A percentile compares a stretch with the other conserved stretches of the same genome.
phyloP scores from a whole-genome alignment of 2,888 invertebrate species.

The Zootermopsis nevadensis region DNA sequence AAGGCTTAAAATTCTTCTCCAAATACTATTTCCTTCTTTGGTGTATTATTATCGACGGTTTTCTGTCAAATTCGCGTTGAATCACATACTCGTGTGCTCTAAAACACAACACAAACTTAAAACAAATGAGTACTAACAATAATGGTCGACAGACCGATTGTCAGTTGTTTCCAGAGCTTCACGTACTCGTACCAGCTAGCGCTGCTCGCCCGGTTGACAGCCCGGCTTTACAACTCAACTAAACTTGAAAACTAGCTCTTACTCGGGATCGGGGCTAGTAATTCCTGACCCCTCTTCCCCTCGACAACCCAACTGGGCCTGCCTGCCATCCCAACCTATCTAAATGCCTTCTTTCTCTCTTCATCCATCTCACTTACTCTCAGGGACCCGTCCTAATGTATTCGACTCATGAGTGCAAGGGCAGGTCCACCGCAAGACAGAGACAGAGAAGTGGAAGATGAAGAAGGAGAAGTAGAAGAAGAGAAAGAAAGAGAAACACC shows the following conservation, averaged over 20 bases:
- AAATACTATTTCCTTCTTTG: too few species aligned
- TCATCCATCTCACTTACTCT: conserved; percentile 23
- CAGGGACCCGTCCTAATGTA: conserved; percentile 40
- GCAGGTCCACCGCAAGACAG: conserved; percentile 5
- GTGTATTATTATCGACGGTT: too few species aligned
- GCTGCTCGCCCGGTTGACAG: conserved; percentile 61
- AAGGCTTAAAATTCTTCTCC: too few species aligned
- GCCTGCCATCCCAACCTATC: conserved; percentile 16
- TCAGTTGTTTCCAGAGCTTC: conserved; percentile 15
- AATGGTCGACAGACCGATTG: not conserved
- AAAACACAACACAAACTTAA: not conserved
- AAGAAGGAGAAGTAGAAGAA: conserved; percentile 5
- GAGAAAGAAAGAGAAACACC: conserved; percentile 23
- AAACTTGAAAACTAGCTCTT: conserved; percentile 53
- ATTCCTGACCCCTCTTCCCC: conserved; percentile 40
- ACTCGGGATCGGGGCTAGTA: conserved; percentile 34
- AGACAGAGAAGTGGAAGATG: not conserved
- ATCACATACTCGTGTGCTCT: not conserved
- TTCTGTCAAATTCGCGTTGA: not conserved
- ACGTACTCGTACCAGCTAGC: not conserved
- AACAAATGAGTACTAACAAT: not conserved
- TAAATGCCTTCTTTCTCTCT: conserved; percentile 28
- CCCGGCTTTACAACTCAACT: conserved; percentile 66
- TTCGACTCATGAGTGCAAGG: not conserved
- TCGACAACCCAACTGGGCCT: conserved; percentile 20